These are phyloP conservation scores for Sceliomorpha sp. DNA, from an alignment of 2,888 invertebrate species.

Conservation along the genomic window DNA sequence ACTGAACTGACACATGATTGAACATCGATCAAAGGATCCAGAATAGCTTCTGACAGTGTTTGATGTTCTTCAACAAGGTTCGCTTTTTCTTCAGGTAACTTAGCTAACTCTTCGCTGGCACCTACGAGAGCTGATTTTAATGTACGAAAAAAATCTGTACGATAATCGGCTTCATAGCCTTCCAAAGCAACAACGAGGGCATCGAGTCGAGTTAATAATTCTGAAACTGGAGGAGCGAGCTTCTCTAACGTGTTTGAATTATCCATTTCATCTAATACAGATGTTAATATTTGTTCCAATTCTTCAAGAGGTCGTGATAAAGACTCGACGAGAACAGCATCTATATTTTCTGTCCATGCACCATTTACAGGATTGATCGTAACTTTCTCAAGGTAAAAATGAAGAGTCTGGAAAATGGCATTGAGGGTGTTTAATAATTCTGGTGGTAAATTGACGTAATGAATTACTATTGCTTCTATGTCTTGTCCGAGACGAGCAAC, in stretches of 20 bases:
- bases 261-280: conserved; percentile 27
- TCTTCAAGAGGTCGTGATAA: conserved; percentile 71
- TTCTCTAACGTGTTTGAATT: conserved; percentile 40
- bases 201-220: conserved; percentile 68
- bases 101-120: conserved; percentile 59
- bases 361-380: conserved; percentile 64
- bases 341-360: conserved; percentile 69
- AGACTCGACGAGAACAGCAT: conserved; percentile 74
- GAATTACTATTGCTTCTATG: conserved; percentile 13
- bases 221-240: conserved; percentile 63
- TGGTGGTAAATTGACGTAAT: conserved; percentile 16
- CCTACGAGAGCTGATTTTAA: conserved; percentile 62
- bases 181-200: conserved; percentile 68
- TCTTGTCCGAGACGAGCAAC: conserved; percentile 60
- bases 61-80: conserved; percentile 51
- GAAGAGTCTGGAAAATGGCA: conserved; percentile 55
- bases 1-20: conserved; percentile 69
- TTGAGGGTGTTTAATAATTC: conserved; percentile 45
- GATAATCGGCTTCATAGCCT: conserved; percentile 69
- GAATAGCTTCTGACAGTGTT: conserved; percentile 67
- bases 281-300: conserved; percentile 51
- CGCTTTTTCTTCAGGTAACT: conserved; percentile 26
- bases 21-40: conserved; percentile 72
- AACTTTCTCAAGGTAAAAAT: conserved; percentile 61
- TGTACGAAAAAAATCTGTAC: conserved; percentile 64